A percentile compares a stretch with the other conserved stretches of the same genome.
phyloP scores from a whole-genome alignment of 2,113 vertebrate genomes.

The Dromas ardeola region DNA sequence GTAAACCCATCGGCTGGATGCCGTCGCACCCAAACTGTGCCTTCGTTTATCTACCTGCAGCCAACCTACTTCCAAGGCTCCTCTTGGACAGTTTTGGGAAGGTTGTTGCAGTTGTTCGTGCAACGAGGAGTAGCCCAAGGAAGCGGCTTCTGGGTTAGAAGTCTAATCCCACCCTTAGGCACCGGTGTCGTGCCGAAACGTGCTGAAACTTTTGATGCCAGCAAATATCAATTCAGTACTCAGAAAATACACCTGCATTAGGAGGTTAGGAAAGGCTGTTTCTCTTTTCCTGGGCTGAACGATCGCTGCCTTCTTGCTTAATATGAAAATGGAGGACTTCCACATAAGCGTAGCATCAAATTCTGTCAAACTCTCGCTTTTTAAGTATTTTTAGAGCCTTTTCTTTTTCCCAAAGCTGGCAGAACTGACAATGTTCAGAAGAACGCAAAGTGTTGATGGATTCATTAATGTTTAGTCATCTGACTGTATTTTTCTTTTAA shows the following conservation, averaged over 20 bases:
- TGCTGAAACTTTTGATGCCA: background rate
- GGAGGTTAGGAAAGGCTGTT: background rate
- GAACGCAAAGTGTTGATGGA: background rate
- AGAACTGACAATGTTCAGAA: background rate
- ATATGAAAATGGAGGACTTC: background rate
- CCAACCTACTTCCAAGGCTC: background rate
- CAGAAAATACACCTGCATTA: background rate
- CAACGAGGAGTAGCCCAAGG: background rate
- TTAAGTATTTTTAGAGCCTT: background rate
- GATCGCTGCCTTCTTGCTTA: background rate
- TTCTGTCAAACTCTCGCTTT: background rate
- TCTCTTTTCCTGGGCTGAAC: background rate
- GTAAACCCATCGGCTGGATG: background rate
- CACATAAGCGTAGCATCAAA: background rate
- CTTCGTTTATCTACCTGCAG: background rate
- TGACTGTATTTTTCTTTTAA: background rate
- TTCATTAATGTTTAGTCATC: conserved; percentile 10
- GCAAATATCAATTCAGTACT: background rate
- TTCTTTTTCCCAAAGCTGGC: background rate
- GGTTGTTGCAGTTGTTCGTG: background rate
- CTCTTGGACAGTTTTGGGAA: background rate
- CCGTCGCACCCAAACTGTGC: fast-evolving
- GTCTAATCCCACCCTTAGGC: background rate
- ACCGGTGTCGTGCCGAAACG: background rate
- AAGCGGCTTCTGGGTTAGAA: background rate